A percentile compares a stretch with the other conserved stretches of the same genome.
Conservation (phyloP, 2,797 vertebrate genomes). For the Synaphobranchus kaupii region DNA sequence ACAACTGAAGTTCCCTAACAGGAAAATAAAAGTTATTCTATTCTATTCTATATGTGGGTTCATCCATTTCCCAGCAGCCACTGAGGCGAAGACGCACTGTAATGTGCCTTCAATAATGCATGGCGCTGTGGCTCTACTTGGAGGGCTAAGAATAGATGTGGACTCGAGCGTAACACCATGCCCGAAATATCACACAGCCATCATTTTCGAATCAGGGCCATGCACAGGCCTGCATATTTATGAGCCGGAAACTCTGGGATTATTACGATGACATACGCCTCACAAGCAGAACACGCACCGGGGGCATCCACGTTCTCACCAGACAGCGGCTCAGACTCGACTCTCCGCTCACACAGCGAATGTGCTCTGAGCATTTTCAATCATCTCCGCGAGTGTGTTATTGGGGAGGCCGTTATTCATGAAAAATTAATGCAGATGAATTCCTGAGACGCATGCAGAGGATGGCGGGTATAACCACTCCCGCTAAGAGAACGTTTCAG, state of each 20-base stretch:
- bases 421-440: conserved; percentile 68
- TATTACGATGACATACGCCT: not conserved
- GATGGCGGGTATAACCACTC: conserved; percentile 66
- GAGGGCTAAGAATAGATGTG: not conserved
- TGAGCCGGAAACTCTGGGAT: not conserved
- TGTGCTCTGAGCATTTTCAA: not conserved
- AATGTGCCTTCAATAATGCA: conserved; percentile 15
- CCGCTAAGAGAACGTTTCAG: conserved; percentile 55
- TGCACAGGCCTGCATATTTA: not conserved
- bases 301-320: not conserved
- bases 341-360: too few species aligned
- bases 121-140: not conserved
- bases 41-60: not conserved
- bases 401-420: not conserved
- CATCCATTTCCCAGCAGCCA: not conserved
- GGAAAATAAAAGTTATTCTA: too few species aligned
- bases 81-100: not conserved
- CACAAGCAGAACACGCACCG: not conserved
- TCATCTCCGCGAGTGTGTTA: not conserved
- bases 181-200: not conserved
- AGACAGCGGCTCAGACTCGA: too few species aligned
- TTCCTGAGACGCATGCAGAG: conserved; percentile 69
- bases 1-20: too few species aligned
- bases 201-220: conserved; percentile 24
- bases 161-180: not conserved